Conservation (phyloP, 2,113 vertebrate species). For the Pterocles orientalis region DNA sequence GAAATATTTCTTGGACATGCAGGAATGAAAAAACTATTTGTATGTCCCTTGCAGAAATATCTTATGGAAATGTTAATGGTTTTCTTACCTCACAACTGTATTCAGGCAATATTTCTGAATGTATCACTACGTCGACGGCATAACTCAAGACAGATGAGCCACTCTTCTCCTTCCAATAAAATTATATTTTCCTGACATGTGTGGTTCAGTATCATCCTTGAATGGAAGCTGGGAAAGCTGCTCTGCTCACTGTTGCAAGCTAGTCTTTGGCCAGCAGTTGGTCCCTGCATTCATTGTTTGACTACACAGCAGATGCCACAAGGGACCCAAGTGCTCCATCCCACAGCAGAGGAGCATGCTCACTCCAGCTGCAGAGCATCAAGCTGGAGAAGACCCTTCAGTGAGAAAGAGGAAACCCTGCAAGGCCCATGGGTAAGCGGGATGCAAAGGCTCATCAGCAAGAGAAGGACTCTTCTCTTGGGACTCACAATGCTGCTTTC, state of each 20-base stretch:
- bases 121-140: not conserved
- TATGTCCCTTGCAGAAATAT: slow-evolving; percentile 15
- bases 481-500: not conserved
- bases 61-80: not conserved
- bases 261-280: not conserved
- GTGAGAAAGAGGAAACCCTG: not conserved
- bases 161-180: not conserved
- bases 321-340: not conserved
- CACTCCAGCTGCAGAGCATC: not conserved
- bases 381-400: not conserved
- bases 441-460: not conserved
- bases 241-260: not conserved
- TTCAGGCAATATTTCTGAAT: not conserved
- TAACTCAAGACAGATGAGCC: not conserved
- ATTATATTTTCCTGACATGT: not conserved
- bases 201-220: not conserved
- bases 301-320: not conserved
- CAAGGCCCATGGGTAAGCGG: not conserved
- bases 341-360: not conserved
- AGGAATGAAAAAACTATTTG: not conserved
- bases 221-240: not conserved
- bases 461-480: not conserved
- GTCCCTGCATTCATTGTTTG: not conserved
- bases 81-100: slow-evolving; percentile 11
- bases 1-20: not conserved